phyloP scores from a whole-genome alignment of 2,113 vertebrate species.

The Oreochromis spilurus region DNA sequence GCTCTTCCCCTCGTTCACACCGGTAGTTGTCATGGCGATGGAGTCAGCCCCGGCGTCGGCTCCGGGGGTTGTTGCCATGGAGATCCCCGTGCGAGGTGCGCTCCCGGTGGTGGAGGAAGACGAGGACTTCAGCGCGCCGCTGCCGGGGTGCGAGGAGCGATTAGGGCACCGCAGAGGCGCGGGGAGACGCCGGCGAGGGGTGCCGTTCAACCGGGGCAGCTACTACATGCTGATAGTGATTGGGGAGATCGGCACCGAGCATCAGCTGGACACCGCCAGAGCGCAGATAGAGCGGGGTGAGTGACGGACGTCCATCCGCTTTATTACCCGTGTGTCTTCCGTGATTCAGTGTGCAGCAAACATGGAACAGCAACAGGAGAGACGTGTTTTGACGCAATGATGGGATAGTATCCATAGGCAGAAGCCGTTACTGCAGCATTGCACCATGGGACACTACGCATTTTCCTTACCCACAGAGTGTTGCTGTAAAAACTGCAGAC shows the following conservation, averaged over 20 bases:
- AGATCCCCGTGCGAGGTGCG: conserved; percentile 73
- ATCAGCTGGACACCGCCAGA: conserved; percentile 79
- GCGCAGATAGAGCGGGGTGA: conserved; percentile 87
- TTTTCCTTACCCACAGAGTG: background rate
- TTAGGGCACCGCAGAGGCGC: conserved; percentile 61
- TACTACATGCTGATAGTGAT: conserved; percentile 87
- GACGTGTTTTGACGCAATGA: conserved; percentile 37
- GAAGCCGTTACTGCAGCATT: conserved; percentile 51
- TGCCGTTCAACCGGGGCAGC: conserved; percentile 61
- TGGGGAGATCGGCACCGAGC: conserved; percentile 86
- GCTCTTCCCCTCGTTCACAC: conserved; percentile 27
- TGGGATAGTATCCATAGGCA: background rate
- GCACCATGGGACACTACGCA: conserved; percentile 47
- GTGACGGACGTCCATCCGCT: conserved; percentile 16
- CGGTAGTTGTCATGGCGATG: conserved; percentile 88
- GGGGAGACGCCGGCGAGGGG: conserved; percentile 48
- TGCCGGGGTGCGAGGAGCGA: conserved; percentile 48
- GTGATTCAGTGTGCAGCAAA: background rate
- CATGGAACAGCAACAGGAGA: background rate
- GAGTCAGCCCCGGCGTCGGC: conserved; percentile 68
- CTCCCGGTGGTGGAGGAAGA: conserved; percentile 68
- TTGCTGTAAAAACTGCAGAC: background rate
- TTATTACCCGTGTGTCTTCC: background rate
- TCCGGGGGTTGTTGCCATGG: conserved; percentile 81
- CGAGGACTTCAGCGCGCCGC: conserved; percentile 46